Base-by-base conservation (phyloP, 2,113 vertebrate genomes). In the Motacilla alba region DNA sequence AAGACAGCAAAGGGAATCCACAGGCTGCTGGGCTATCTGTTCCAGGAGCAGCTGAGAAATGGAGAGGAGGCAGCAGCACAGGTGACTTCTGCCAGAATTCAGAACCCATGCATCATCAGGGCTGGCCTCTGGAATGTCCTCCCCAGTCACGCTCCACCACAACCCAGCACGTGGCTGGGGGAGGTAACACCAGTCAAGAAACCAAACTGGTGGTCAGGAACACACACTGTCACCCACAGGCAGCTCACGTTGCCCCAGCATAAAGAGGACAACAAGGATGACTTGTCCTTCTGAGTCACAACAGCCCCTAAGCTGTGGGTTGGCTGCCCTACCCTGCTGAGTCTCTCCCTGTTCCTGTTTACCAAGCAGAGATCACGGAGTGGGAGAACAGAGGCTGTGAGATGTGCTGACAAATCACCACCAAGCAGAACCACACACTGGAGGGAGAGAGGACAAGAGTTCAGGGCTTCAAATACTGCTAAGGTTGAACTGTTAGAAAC, bases 261-360 rank as follows among this genome's bases (percentile, higher is more conserved):
- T 3, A 70, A 69, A 39, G 59, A 90, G 50, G 79, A 35, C 76
- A 90, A 69, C 41, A 49, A 49, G 75, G 56, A 82, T 33, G 27
- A 95, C 14, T 14, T 31, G 43, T 68, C 73, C 59, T 80, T 63
- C 76, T 92, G 94, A 94, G 73, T 94, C 93, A 93, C 73, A 81
- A 15, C 30, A 47, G 85, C 53, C 50, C 49, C 15, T 1, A 15
- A 53, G 67, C 1, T 53, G 72, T 55, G 80, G 79, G 72, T 19
- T 90, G 86, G 17, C 58, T 31, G 72, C 88, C 88, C 85, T 90
- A 16, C 94, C 93, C 90, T n/a, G 28, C 7, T 66, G 84, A 96
- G 94, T 82, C 59, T 83, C 18, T n/a, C 35, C 5, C 75, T 67
- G 85, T 43, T 92, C 88, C 90, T 94, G 82, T 94, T 95, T 93